Conservation (phyloP, 2,797 vertebrate species). For the Dendrocincla fuliginosa region DNA sequence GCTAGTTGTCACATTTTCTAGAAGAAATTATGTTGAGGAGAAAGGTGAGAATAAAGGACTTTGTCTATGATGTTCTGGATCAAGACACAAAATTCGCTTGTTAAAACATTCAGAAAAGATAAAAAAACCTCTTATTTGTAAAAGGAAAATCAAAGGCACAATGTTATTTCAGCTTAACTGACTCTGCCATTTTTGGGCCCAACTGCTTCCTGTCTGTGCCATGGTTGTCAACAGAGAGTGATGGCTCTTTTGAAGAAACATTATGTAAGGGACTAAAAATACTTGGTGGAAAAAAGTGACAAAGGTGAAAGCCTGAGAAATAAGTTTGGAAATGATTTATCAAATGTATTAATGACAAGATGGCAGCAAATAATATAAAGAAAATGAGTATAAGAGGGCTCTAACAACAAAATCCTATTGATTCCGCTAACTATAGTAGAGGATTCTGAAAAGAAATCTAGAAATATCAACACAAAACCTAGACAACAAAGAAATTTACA, state of each 20-base stretch:
- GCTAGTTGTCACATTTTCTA: background rate
- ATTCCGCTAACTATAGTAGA: background rate
- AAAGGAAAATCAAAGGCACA: background rate
- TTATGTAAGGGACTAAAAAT: background rate
- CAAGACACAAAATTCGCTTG: background rate
- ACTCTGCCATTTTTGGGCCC: background rate
- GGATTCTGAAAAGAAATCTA: background rate
- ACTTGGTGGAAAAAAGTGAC: background rate
- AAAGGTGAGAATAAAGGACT: background rate
- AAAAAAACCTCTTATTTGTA: background rate
- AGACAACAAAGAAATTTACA: background rate
- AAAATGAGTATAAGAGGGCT: background rate
- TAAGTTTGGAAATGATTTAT: background rate
- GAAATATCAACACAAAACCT: background rate
- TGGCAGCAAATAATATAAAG: background rate
- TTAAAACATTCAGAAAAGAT: background rate
- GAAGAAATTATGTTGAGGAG: background rate
- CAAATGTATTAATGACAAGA: background rate
- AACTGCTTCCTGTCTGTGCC: background rate
- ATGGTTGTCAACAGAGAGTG: rapidly evolving
- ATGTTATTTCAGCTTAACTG: background rate
- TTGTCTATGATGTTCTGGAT: background rate
- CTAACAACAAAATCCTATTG: background rate
- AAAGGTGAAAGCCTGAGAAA: background rate
- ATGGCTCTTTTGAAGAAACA: background rate